Evolutionary conservation across 2,113 vertebrate genomes (phyloP), one percentile per base, ranked within the genome.

Genomic region (Cygnus atratus): DNA sequence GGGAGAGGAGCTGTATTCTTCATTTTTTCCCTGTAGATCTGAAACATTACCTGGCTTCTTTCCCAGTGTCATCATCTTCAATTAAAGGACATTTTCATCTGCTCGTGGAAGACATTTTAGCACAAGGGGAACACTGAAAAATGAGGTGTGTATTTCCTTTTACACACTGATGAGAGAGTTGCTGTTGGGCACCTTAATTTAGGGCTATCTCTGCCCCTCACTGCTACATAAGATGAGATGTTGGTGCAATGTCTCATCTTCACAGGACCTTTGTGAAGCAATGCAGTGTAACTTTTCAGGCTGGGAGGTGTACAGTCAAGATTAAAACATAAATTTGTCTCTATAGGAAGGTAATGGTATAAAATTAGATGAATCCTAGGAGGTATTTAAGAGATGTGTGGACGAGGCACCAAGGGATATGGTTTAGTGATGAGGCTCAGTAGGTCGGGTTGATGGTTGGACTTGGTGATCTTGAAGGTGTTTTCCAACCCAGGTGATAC

Each of bases 51-150:
- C 71, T 48, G 55, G n/a, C 26, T 46, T 61, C 67, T 75, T 70
- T 59, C 87, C 62, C 39, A 35, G 37, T n/a, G n/a, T 43, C 62
- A 55, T 50, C 26, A 21, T 18, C 6, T 0, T n/a, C 46, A n/a
- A 43, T 52, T 58, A 18, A 66, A 67, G 46, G 61, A 33, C 3
- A 26, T 88, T 91, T 94, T 44, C 55, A 74, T 43, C 50, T 84
- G 44, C 68, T 52, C 8, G 10, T 5, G 21, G 19, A 25, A 18
- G 74, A 33, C 17, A 41, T 86, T 93, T 85, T 67, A 67, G 24
- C 66, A 46, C 1, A 2, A 84, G 17, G 16, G 17, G 37, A 83
- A 20, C 0, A 0, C 0, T 37, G 43, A 62, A 74, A 83, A 62
- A 46, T 6, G 33, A 67, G 68, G 25, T 11, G 3, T n/a, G 15